Percentiles rank a stretch among this genome's conserved stretches.
phyloP scores from a whole-genome alignment of 2,888 invertebrate genomes.

The Aspidapion aeneum region DNA sequence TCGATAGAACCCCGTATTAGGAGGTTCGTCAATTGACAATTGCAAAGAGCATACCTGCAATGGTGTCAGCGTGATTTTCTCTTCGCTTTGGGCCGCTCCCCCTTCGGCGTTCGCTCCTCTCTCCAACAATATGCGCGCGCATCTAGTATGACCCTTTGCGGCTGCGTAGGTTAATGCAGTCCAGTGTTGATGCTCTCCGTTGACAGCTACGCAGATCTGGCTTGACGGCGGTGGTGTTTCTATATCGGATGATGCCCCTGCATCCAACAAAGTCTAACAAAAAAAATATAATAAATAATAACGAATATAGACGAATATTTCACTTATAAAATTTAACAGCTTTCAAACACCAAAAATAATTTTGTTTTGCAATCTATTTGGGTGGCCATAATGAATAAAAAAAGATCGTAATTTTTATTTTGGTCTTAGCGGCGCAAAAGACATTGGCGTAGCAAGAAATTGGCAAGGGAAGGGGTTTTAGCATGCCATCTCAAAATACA shows the following conservation, averaged over 20 bases:
- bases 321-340: no score
- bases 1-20: no score
- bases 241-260: constrained; percentile 77
- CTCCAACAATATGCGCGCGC: constrained; percentile 64
- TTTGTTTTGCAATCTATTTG: neutral
- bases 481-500: no score
- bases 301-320: no score
- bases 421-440: no score
- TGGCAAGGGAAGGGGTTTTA: no score
- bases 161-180: constrained; percentile 85
- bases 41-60: constrained; percentile 78
- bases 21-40: no score
- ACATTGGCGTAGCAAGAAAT: no score
- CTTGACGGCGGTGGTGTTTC: constrained; percentile 68
- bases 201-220: constrained; percentile 53
- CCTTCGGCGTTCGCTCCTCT: constrained; percentile 84
- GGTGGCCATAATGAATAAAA: neutral
- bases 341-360: no score
- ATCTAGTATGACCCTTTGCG: constrained; percentile 54
- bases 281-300: no score
- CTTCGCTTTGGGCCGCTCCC: constrained; percentile 76
- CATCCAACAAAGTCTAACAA: constrained; percentile 53
- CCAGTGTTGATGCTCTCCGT: constrained; percentile 75
- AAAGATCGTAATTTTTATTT: no score
- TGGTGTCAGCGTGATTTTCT: constrained; percentile 84